Conservation (phyloP, 2,888 invertebrate genomes). For the Nomada ferruginata region DNA sequence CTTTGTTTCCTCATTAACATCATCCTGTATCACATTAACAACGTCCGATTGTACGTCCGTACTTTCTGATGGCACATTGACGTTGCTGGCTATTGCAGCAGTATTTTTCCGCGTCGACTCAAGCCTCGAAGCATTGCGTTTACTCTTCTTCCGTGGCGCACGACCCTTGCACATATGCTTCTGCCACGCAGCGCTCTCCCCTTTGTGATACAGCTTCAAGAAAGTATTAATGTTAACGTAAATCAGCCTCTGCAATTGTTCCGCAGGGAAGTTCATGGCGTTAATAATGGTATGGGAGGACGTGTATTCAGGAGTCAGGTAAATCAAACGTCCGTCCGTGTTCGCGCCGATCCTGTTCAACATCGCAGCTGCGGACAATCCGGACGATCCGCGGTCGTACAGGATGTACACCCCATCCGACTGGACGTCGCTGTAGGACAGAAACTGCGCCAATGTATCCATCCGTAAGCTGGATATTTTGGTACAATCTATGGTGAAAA, state of each 20-base stretch:
- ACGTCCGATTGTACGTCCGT: too few species aligned
- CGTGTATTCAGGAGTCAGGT: slow-evolving; percentile 92
- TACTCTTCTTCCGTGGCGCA: too few species aligned
- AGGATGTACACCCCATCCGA: slow-evolving; percentile 91
- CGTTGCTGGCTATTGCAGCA: too few species aligned
- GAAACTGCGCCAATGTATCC: slow-evolving; percentile 95
- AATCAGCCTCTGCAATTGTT: slow-evolving; percentile 89
- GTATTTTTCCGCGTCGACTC: too few species aligned
- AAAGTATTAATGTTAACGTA: slow-evolving; percentile 92
- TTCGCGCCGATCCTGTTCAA: slow-evolving; percentile 90
- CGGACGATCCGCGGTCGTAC: slow-evolving; percentile 95
- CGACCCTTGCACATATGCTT: slow-evolving; percentile 42
- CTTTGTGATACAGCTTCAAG: slow-evolving; percentile 89
- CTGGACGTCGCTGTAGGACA: slow-evolving; percentile 92
- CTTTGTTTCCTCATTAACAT: too few species aligned
- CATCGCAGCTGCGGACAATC: slow-evolving; percentile 92
- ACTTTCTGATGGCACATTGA: too few species aligned
- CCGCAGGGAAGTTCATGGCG: slow-evolving; percentile 91
- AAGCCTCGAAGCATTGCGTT: too few species aligned
- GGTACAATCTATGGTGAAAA: slow-evolving; percentile 91
- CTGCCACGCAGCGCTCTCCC: slow-evolving; percentile 72
- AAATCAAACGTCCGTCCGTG: slow-evolving; percentile 88
- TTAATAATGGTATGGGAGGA: slow-evolving; percentile 82
- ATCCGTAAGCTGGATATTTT: slow-evolving; percentile 92
- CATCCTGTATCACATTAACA: too few species aligned